Evolutionary conservation across 2,797 vertebrate genomes (phyloP), one percentile per base, ranked within the genome.

Genomic region (Oreochromis grahami): DNA sequence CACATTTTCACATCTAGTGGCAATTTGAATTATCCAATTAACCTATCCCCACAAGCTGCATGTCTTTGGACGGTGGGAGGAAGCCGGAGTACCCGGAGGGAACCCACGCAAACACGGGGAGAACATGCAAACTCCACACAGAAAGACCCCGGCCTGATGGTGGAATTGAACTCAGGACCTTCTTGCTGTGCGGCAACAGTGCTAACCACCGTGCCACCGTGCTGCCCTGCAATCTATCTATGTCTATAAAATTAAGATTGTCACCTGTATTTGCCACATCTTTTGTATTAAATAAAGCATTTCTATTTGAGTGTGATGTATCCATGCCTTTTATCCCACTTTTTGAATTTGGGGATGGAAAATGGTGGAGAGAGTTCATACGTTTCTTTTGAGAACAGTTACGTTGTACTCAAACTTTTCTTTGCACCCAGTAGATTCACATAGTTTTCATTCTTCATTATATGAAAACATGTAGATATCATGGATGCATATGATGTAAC

Each of bases 371-470:
- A 60, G 58, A 36, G 58, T 36, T 63, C 17, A 15, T 48, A 29
- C 2, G 29, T 45, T 48, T 72, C 24, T 72, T 72, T 72, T 72
- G 24, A 48, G 8, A 19, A 12, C 0, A 7, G 43, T 12, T 45
- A 72, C 0, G 9, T 26, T 72, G 15, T 9, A 43, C 41, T 48
- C 15, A 0, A 19, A 29, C 26, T 1, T 11, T 0, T 19, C 0
- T 74, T 29, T 32, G 26, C 26, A 50, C 3, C 43, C 15, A 50
- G 26, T 48, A 32, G 43, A 72, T 19, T 32, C 43, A 19, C 21
- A 29, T 8, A 19, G 43, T 7, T 74, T 32, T 74, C 15, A 74
- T 74, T 74, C 24, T 32, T 48, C 45, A 5, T 48, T 50, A 50
- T 19, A 50, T 50, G 43, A 26, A 68, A 76, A 68, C 77, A 21